Evolutionary conservation across 2,797 vertebrate species (phyloP).

Genomic region (Eupleurogrammus muticus): DNA sequence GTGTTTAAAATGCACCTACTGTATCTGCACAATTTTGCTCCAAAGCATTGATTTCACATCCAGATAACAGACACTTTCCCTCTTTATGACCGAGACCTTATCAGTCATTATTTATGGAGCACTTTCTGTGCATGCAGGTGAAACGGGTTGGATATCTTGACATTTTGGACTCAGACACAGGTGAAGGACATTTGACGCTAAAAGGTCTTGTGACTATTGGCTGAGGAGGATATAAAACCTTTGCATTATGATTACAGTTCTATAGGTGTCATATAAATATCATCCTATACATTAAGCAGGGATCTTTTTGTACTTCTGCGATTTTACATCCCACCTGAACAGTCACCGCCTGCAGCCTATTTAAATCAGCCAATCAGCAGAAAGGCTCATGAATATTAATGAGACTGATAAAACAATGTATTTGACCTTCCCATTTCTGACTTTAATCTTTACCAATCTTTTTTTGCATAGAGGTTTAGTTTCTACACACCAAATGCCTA

Average conservation of each 20-base stretch:
- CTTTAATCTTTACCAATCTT: not conserved
- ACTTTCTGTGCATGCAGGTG: not conserved
- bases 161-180: slow-evolving; percentile 51
- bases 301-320: no score
- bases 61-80: slow-evolving; percentile 38
- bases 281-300: no score
- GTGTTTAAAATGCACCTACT: not conserved
- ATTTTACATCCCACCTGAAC: no score
- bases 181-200: slow-evolving; percentile 27
- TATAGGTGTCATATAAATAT: no score
- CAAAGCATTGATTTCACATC: slow-evolving; percentile 15
- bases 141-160: slow-evolving; percentile 20
- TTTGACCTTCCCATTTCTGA: not conserved
- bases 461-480: not conserved
- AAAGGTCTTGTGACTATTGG: slow-evolving; percentile 19
- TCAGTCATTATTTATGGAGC: slow-evolving; percentile 39
- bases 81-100: slow-evolving; percentile 49
- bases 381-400: no score
- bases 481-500: not conserved
- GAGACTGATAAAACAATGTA: not conserved
- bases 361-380: no score
- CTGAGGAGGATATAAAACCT: slow-evolving; percentile 26
- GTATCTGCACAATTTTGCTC: slow-evolving; percentile 1
- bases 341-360: no score
- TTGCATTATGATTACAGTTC: not conserved